A percentile compares a stretch with the other conserved stretches of the same genome.
These are phyloP conservation scores for Podiceps cristatus DNA, from an alignment of 2,113 vertebrate species.

Conservation along the genomic window DNA sequence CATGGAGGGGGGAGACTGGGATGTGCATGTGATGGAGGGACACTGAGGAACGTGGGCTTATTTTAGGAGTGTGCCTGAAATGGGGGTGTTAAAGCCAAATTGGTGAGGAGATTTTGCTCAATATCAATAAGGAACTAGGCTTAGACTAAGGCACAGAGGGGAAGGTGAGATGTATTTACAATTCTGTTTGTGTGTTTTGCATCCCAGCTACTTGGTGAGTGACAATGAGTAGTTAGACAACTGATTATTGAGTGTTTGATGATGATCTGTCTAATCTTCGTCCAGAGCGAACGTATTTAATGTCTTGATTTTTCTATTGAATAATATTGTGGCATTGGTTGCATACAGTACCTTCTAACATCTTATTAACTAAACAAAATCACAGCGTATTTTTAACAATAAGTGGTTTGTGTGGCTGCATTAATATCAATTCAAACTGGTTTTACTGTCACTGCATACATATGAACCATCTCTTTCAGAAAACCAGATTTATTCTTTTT, in stretches of 20 bases:
- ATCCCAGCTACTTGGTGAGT: background rate
- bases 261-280: background rate
- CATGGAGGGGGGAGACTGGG: background rate
- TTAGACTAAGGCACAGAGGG: background rate
- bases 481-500: background rate
- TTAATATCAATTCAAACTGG: conserved; percentile 2
- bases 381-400: background rate
- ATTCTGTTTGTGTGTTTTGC: conserved; percentile 20
- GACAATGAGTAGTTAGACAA: conserved; percentile 24
- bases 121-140: background rate
- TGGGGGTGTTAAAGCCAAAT: background rate
- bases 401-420: conserved; percentile 36
- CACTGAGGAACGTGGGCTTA: background rate
- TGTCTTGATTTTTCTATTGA: background rate
- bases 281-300: background rate
- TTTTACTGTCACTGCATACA: background rate
- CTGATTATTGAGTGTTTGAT: conserved; percentile 46
- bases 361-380: conserved; percentile 35
- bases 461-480: background rate
- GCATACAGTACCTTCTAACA: background rate
- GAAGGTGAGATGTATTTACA: conserved; percentile 9
- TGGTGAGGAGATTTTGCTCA: background rate
- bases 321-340: background rate
- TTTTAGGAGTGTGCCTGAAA: background rate
- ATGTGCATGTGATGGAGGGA: background rate